A percentile compares a stretch with the other conserved stretches of the same genome.
phyloP scores from a whole-genome alignment of 2,113 vertebrate genomes.

The Spilogale gracilis region DNA sequence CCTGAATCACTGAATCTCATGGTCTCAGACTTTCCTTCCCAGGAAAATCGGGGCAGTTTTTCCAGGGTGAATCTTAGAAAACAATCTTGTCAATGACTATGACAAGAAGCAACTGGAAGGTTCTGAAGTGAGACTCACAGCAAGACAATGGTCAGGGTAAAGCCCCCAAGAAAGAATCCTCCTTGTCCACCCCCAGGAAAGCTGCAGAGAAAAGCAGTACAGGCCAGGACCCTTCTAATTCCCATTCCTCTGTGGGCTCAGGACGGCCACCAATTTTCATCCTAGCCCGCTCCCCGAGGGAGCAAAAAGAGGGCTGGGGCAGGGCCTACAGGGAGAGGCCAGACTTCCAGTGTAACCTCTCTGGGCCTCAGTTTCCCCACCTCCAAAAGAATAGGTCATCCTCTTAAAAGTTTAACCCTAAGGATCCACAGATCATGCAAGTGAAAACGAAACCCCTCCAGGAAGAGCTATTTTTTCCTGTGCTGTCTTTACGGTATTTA shows the following conservation, averaged over 20 bases:
- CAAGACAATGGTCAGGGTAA: neutral
- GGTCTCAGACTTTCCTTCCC: neutral
- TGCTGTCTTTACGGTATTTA: neutral
- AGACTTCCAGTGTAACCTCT: neutral
- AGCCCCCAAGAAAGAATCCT: neutral
- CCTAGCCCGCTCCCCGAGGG: neutral
- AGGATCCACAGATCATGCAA: neutral
- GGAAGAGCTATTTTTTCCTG: neutral
- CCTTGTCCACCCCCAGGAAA: neutral
- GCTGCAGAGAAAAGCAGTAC: neutral
- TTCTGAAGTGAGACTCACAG: neutral
- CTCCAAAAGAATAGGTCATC: neutral
- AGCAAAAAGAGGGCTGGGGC: neutral
- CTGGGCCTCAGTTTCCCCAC: neutral
- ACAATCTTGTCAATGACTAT: neutral
- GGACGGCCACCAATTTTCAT: neutral
- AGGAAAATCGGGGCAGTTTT: neutral
- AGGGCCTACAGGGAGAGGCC: fast-evolving
- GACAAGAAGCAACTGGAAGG: neutral
- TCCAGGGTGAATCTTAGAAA: neutral
- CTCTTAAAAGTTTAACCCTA: neutral
- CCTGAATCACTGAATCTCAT: neutral
- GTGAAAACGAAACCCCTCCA: neutral
- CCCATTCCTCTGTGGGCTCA: neutral
- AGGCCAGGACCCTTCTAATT: neutral